Base-by-base conservation (phyloP, 23 tunicate genomes). In the Ascidia mentula region DNA sequence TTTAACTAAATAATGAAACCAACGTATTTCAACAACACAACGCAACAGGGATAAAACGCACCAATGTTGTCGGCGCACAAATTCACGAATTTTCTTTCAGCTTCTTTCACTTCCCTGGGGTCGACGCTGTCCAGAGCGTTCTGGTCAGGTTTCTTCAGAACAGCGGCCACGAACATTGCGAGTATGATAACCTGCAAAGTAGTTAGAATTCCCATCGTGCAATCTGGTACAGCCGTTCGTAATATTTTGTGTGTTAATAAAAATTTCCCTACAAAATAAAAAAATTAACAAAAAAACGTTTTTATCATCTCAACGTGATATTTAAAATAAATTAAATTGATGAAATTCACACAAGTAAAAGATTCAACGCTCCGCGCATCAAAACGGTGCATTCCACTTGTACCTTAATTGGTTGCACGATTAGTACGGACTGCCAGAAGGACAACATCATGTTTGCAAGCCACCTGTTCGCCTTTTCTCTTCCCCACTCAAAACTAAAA, bases 351-450 rank as follows among this genome's bases (percentile, higher is more conserved):
- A n/a, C n/a, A n/a, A n/a, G n/a, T n/a, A n/a, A n/a, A n/a, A n/a
- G n/a, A n/a, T n/a, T n/a, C n/a, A n/a, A n/a, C n/a, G n/a, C n/a
- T n/a, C n/a, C n/a, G n/a, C n/a, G n/a, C n/a, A n/a, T n/a, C n/a
- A n/a, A n/a, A n/a, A n/a, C n/a, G n/a, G n/a, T n/a, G n/a, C n/a
- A n/a, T n/a, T n/a, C n/a, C n/a, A n/a, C n/a, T n/a, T 53, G 26
- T 36, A 92, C 99, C 87, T 95, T 95, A 34, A 89, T 86, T 32
- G 99, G 99, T 45, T 95, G 96, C 7, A 89, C 96, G 7, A 95
- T 77, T 36, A 95, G 46, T 22, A 95, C 95, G 46, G 95, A 89
- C 60, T 89, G 96, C 89, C 96, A 86, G 75, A 95, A 95, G n/a
- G 92, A 86, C 28, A 95, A 40, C 96, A 95, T 89, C 95, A 89